These are phyloP conservation scores for Podarcis lilfordi DNA, from an alignment of 2,797 vertebrate species.

Conservation along the genomic window DNA sequence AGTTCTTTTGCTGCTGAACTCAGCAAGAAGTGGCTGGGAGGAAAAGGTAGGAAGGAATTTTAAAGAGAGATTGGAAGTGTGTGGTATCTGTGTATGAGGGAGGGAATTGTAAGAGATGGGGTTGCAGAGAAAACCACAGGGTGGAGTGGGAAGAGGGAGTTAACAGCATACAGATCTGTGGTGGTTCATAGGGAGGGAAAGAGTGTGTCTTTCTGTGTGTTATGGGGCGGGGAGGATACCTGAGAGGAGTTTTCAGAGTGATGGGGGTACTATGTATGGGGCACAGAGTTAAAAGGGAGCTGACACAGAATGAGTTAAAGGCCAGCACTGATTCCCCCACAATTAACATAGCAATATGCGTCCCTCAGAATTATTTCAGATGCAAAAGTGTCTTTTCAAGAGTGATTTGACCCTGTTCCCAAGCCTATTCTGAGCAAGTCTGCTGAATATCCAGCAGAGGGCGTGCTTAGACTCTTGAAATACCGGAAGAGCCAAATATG, in stretches of 20 bases:
- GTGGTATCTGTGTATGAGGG: too few species aligned
- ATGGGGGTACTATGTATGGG: too few species aligned
- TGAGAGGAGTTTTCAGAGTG: not conserved
- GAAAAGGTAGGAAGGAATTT: not conserved
- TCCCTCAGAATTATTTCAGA: not conserved
- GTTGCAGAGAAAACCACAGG: not conserved
- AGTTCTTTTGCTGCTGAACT: not conserved
- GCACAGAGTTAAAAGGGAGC: not conserved
- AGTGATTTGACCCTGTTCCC: not conserved
- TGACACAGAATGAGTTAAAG: not conserved
- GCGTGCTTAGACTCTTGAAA: slow-evolving; percentile 16
- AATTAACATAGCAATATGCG: not conserved
- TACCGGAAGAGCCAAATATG: slow-evolving; percentile 7
- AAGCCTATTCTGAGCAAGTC: not conserved
- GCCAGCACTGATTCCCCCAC: too few species aligned
- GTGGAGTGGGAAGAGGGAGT: too few species aligned
- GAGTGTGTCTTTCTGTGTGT: too few species aligned
- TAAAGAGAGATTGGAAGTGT: not conserved
- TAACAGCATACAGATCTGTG: not conserved
- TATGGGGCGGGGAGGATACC: not conserved
- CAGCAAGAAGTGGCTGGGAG: not conserved
- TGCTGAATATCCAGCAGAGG: slow-evolving; percentile 19
- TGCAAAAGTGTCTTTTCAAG: not conserved
- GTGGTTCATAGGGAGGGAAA: not conserved
- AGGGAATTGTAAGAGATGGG: not conserved